Evolutionary conservation across 2,888 invertebrate species (phyloP), one percentile per base, ranked within the genome.

Genomic region (Teleogryllus oceanicus): DNA sequence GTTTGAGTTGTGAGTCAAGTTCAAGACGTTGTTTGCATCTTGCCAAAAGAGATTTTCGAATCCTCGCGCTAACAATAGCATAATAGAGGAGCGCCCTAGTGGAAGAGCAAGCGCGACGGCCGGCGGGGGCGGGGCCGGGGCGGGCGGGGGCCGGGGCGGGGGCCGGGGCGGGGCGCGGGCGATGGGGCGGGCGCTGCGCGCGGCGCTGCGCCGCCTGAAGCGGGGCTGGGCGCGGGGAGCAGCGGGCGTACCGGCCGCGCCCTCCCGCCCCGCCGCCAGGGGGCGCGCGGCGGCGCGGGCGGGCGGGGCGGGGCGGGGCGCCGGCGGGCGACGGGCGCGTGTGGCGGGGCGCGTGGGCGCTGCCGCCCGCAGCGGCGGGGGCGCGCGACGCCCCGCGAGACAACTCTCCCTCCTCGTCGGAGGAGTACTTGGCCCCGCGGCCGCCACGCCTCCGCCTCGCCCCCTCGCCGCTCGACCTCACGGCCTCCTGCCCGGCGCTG

Each of bases 141-240:
- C 85, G 11, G 79, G 76, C 77, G 84, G 85, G 76, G 84, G 85
- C 50, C 85, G 85, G 80, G 83, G 76, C 18, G 49, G 76, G 76
- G 16, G 11, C 62, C 16, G 50, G 74, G 37, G 78, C 20, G 74
- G 77, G 51, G 74, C 16, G 77, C 74, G 79, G 62, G 62, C 78
- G 78, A 37, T 78, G 78, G 78, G 62, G 62, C n/a, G 62, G 16
- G 62, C 62, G 62, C 62, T 62, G 16, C 62, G 62, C 4, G 62
- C 50, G 49, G 49, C 79, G 75, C 75, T 74, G 74, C 74, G 79
- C 51, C 50, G 50, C 50, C 75, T 76, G 20, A 50, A 75, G 75
- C 49, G 75, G 50, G 75, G 21, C 50, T 75, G 77, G 77, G 77
- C n/a, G 37, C 77, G 37, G 21, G 49, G 24, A 49, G 77, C 77